These are phyloP conservation scores for Drosophila repletoides DNA, from an alignment of 1,140 invertebrate species.

Conservation along the genomic window DNA sequence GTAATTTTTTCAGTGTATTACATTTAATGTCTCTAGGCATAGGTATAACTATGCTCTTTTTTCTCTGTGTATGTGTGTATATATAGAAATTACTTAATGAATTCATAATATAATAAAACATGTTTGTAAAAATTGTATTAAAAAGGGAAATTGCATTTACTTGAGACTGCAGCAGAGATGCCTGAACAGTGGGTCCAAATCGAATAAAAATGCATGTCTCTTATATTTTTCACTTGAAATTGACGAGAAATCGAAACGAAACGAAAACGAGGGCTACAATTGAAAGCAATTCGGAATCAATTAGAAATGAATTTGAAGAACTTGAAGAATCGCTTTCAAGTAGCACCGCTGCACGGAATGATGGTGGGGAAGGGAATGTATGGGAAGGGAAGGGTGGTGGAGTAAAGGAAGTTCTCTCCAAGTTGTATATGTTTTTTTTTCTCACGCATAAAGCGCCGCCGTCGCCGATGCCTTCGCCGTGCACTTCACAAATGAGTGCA, in stretches of 20 bases:
- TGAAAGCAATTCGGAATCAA: slow-evolving; percentile 70
- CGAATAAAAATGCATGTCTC: slow-evolving; percentile 2
- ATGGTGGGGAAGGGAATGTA: not conserved
- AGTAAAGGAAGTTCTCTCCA: slow-evolving; percentile 22
- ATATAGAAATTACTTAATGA: too few species aligned
- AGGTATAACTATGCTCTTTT: too few species aligned
- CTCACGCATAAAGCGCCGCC: slow-evolving; percentile 56
- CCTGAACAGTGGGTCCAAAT: not conserved
- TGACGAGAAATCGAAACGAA: not conserved
- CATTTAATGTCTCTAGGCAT: too few species aligned
- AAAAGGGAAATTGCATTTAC: not conserved
- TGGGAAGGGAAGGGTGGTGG: not conserved
- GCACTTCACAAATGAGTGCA: slow-evolving; percentile 78
- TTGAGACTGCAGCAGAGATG: slow-evolving; percentile 13
- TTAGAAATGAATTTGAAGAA: slow-evolving; percentile 74
- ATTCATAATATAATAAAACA: too few species aligned
- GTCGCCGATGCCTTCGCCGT: slow-evolving; percentile 26
- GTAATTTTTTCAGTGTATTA: too few species aligned
- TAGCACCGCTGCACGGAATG: slow-evolving; percentile 47
- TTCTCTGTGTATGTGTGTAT: too few species aligned
- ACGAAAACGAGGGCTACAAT: slow-evolving; percentile 36
- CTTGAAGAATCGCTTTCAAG: slow-evolving; percentile 61
- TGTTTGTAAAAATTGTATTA: too few species aligned
- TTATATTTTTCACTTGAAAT: not conserved
- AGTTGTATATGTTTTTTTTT: slow-evolving; percentile 52